Evolutionary conservation across 2,113 vertebrate species (phyloP), one percentile per base, ranked within the genome.

Genomic region (Istiophorus platypterus): DNA sequence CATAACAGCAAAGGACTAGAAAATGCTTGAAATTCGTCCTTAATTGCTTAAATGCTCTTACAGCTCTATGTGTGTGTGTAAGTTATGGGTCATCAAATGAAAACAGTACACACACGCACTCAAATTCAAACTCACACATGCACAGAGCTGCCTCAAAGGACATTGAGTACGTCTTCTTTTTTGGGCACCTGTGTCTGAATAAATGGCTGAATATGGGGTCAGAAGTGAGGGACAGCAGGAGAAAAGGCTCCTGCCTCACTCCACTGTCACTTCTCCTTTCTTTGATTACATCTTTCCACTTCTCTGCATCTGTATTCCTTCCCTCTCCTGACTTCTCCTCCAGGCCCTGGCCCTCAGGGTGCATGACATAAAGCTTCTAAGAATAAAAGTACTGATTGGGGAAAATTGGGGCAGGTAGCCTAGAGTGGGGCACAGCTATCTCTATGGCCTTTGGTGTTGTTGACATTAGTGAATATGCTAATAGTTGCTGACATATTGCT

Each of bases 211-310:
- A 74, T 77, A 29, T 57, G 22, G 10, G 85, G 79, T 90, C 81
- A 86, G 24, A 78, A 81, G 77, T 76, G 42, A 88, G 27, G 34
- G 77, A 72, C 78, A 65, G 59, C 51, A 49, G 49, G 31, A 79
- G 79, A 84, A 78, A 72, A 67, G 57, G 54, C 84, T 85, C 77
- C 27, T 76, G 65, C 37, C 73, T 59, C 65, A 68, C 61, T 89
- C 65, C 51, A 57, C 79, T 61, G 84, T 77, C 59, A 72, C 76
- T 72, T 80, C 54, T 85, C 76, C 84, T 79, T 80, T 68, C 63
- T 82, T 79, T 89, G 82, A 91, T 91, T 81, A 67, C 65, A 87
- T 86, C 72, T 76, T 84, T 81, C 45, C 70, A 54, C 69, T 70
- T 65, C 72, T 64, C 57, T 85, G 51, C 67, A 83, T 71, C 82